Evolutionary conservation across 2,888 invertebrate genomes (phyloP).

Genomic region (Augochlorella aurata): DNA sequence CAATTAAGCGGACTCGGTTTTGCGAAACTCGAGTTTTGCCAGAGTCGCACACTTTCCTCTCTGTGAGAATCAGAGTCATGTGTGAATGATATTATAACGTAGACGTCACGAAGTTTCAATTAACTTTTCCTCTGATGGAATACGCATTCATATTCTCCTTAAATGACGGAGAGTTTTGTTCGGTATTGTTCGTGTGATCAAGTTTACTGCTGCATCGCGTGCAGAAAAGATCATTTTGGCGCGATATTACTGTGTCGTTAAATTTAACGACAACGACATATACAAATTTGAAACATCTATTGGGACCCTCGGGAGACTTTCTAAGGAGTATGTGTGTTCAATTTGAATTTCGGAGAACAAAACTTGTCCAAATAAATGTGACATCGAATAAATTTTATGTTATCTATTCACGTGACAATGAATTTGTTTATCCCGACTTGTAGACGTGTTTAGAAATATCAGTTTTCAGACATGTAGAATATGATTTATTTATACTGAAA

Average conservation of each 20-base stretch:
- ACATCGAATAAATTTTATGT: not conserved
- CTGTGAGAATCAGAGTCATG: conserved; percentile 7
- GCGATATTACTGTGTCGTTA: not conserved
- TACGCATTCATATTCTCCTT: not conserved
- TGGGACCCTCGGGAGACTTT: not conserved
- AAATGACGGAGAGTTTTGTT: not conserved
- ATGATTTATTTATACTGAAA: not conserved
- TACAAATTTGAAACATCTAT: not conserved
- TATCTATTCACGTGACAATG: not conserved
- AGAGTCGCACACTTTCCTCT: conserved; percentile 42
- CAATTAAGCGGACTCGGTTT: conserved; percentile 55
- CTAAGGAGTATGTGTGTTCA: not conserved
- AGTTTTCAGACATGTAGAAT: not conserved
- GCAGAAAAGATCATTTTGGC: conserved; percentile 1
- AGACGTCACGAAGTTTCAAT: not conserved
- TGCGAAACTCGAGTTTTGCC: conserved; percentile 55
- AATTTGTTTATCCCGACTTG: not conserved
- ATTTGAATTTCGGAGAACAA: not conserved
- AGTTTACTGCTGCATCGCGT: not conserved
- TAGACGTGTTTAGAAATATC: not conserved
- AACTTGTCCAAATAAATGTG: not conserved
- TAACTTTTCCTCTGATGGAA: not conserved
- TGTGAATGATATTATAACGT: not conserved
- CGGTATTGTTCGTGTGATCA: not conserved
- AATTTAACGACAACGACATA: not conserved